These are phyloP conservation scores for Macquaria ambigua DNA, from an alignment of 2,113 vertebrate genomes.

Conservation along the genomic window DNA sequence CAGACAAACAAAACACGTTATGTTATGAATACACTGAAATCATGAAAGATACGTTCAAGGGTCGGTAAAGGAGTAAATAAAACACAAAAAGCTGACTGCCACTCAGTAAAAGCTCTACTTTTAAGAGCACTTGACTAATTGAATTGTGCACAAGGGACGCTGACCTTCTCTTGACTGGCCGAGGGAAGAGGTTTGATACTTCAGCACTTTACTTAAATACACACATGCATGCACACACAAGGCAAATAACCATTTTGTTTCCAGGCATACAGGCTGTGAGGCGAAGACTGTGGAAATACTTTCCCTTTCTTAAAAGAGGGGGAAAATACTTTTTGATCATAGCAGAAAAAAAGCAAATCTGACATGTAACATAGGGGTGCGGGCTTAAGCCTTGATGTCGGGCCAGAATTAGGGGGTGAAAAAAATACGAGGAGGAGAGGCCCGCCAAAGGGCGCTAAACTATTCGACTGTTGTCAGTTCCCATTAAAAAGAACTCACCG, in stretches of 20 bases:
- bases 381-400: slow-evolving; percentile 66
- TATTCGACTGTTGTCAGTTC: slow-evolving; percentile 79
- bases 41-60: not conserved
- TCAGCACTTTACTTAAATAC: slow-evolving; percentile 38
- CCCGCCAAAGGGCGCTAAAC: slow-evolving; percentile 66
- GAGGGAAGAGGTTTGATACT: slow-evolving; percentile 25
- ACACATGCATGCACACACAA: slow-evolving; percentile 36
- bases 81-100: slow-evolving; percentile 14
- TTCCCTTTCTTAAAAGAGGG: slow-evolving; percentile 15
- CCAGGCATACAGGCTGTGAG: slow-evolving; percentile 2
- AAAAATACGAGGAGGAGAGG: slow-evolving; percentile 57
- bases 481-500: slow-evolving; percentile 70
- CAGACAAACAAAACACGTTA: not conserved
- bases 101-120: slow-evolving; percentile 38
- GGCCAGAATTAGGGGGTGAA: slow-evolving; percentile 62
- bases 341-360: slow-evolving; percentile 60
- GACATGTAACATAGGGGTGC: slow-evolving; percentile 64
- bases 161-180: slow-evolving; percentile 48
- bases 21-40: slow-evolving; percentile 3
- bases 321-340: slow-evolving; percentile 49
- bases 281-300: slow-evolving; percentile 29
- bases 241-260: slow-evolving; percentile 41
- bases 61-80: slow-evolving; percentile 19
- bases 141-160: slow-evolving; percentile 29
- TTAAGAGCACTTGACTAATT: slow-evolving; percentile 52